Evolutionary conservation across 2,888 invertebrate genomes (phyloP), one percentile per base, ranked within the genome.

Genomic region (Meteorus colon): DNA sequence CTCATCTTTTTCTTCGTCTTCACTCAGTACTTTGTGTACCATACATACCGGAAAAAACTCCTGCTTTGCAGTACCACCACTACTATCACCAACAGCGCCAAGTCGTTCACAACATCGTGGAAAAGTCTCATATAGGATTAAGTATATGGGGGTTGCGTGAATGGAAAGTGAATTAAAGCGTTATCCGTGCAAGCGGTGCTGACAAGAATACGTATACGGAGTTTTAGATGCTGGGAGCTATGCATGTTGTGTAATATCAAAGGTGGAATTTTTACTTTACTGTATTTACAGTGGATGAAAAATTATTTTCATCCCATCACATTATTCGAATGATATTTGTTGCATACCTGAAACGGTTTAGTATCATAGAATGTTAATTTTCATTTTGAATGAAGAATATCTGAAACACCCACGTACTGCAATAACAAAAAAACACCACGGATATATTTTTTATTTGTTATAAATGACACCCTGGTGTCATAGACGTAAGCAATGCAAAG

Each of bases 101-200:
- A 77, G 24, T 48, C 62, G 37, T 77, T 74, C 75, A 37, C 66
- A 41, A 74, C 66, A 60, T 73, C 31, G 69, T 55, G 68, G 24
- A 74, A 62, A 68, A 75, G 66, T 67, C 65, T 74, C 62, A 68
- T 67, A 29, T 55, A 63, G 63, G 55, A 31, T 74, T 55, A 69
- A 73, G 63, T 76, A 74, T 77, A 76, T 74, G 74, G 73, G 62
- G 48, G 74, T 71, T 67, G 70, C 75, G 75, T 69, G 59, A 75
- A 80, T 75, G 62, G 76, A 77, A 74, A 79, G 73, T 75, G 76
- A 77, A 75, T 74, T 76, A 65, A 63, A 71, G 67, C 70, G 66
- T 77, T 75, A 66, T 60, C 75, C 74, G 55, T 55, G n/a, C 6
- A 55, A n/a, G 48, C 48, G 48, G 1, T 14, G n/a, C n/a, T 19